Conservation (phyloP, 1,140 invertebrate genomes). For the Battus philenor region DNA sequence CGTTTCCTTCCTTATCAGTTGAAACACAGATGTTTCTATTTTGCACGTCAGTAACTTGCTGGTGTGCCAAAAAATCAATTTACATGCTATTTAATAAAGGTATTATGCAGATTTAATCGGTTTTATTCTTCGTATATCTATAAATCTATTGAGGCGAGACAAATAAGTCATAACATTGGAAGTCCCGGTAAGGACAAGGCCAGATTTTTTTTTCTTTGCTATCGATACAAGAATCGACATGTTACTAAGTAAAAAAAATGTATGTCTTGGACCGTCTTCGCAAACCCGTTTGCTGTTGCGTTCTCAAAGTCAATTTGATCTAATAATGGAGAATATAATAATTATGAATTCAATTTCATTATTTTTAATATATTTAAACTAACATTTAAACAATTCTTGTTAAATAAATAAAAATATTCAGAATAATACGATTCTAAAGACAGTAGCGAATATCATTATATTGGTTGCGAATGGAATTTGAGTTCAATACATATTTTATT, state of each 20-base stretch:
- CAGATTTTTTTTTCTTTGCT: slow-evolving; percentile 39
- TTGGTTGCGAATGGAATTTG: no score
- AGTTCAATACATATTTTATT: no score
- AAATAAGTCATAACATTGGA: slow-evolving; percentile 72
- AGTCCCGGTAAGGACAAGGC: slow-evolving; percentile 50
- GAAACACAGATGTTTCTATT: slow-evolving; percentile 42
- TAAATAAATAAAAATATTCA: no score
- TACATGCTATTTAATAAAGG: slow-evolving; percentile 58
- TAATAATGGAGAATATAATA: no score
- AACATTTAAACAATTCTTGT: no score
- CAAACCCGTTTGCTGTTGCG: slow-evolving; percentile 21
- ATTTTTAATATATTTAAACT: no score
- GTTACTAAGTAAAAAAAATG: slow-evolving; percentile 35
- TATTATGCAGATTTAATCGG: slow-evolving; percentile 62
- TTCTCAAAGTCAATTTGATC: slow-evolving; percentile 4
- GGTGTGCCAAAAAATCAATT: slow-evolving; percentile 62
- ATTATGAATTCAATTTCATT: no score
- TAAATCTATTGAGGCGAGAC: slow-evolving; percentile 61
- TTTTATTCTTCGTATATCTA: slow-evolving; percentile 53
- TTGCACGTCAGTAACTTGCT: slow-evolving; percentile 28
- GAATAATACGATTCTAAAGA: no score
- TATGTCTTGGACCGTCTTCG: slow-evolving; percentile 11
- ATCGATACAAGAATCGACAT: slow-evolving; percentile 43
- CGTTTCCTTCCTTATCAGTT: slow-evolving; percentile 55
- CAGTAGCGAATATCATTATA: no score